These are phyloP conservation scores for Thalassophryne amazonica DNA, from an alignment of 2,797 vertebrate genomes.

Conservation along the genomic window DNA sequence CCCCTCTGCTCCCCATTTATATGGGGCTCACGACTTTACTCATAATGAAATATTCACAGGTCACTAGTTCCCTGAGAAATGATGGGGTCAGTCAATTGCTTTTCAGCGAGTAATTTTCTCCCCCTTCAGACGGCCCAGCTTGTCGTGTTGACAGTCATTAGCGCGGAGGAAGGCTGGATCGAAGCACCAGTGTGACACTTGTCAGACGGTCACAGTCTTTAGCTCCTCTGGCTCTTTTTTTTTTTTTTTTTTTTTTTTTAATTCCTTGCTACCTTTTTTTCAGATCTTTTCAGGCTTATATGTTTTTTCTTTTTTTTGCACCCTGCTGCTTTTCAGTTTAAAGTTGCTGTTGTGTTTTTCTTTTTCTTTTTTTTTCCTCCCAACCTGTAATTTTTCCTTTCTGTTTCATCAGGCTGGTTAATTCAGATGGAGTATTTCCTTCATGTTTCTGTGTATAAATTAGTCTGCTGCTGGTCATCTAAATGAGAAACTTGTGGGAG, in stretches of 20 bases:
- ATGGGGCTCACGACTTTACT: slow-evolving; percentile 84
- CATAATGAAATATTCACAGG: slow-evolving; percentile 99
- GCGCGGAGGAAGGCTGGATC: slow-evolving; percentile 76
- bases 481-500: slow-evolving; percentile 14
- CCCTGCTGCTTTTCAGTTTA: slow-evolving; percentile 36
- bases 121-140: slow-evolving; percentile 80
- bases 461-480: slow-evolving; percentile 5
- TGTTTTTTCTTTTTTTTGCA: slow-evolving; percentile 11
- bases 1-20: slow-evolving; percentile 72
- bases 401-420: not conserved
- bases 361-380: not conserved
- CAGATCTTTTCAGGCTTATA: slow-evolving; percentile 30
- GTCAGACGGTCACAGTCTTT: slow-evolving; percentile 71
- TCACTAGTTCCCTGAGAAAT: slow-evolving; percentile 95
- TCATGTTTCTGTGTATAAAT: slow-evolving; percentile 8
- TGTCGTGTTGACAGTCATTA: slow-evolving; percentile 86
- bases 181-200: slow-evolving; percentile 62
- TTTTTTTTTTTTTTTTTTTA: too few relatives aligned
- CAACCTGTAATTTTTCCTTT: not conserved
- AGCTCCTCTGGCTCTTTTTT: slow-evolving; percentile 59
- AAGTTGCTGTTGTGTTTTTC: slow-evolving; percentile 18
- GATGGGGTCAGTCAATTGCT: slow-evolving; percentile 94
- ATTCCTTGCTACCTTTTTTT: slow-evolving; percentile 52
- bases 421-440: slow-evolving; percentile 8
- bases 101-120: slow-evolving; percentile 90